These are phyloP conservation scores for Caenorhabditis sp. DNA, from an alignment of 2,888 invertebrate genomes.

Conservation along the genomic window DNA sequence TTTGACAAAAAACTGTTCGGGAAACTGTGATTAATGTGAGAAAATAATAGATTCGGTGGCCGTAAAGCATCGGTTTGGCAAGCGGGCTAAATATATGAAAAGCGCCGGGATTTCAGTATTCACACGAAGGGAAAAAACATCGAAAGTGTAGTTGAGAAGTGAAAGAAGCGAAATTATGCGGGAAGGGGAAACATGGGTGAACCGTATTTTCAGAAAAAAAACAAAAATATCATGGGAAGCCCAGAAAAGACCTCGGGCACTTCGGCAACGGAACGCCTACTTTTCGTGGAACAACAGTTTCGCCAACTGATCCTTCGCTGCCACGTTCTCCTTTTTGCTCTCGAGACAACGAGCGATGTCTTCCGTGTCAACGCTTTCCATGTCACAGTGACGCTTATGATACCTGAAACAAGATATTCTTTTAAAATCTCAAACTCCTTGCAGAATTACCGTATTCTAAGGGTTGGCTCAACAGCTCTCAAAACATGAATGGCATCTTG, in stretches of 20 bases:
- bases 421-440: not conserved
- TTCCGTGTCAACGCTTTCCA: conserved; percentile 70
- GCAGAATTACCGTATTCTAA: conserved; percentile 77
- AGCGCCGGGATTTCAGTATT: conserved; percentile 49
- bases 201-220: conserved; percentile 60
- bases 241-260: not conserved
- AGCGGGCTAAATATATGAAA: conserved; percentile 25
- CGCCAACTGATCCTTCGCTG: conserved; percentile 80
- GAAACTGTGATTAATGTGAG: not conserved
- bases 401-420: conserved; percentile 61
- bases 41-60: not conserved
- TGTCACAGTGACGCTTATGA: conserved; percentile 74
- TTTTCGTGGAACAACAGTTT: conserved; percentile 75
- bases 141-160: conserved; percentile 13
- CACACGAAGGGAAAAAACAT: conserved; percentile 38
- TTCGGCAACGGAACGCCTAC: conserved; percentile 9
- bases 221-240: conserved; percentile 28
- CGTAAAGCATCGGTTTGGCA: conserved; percentile 51
- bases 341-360: conserved; percentile 76
- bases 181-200: conserved; percentile 10
- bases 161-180: conserved; percentile 21
- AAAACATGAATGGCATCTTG: conserved; percentile 78
- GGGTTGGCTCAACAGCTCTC: conserved; percentile 80
- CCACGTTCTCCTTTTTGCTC: conserved; percentile 77
- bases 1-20: conserved; percentile 30